phyloP scores from a whole-genome alignment of 2,113 vertebrate genomes.

The Nothobranchius furzeri region DNA sequence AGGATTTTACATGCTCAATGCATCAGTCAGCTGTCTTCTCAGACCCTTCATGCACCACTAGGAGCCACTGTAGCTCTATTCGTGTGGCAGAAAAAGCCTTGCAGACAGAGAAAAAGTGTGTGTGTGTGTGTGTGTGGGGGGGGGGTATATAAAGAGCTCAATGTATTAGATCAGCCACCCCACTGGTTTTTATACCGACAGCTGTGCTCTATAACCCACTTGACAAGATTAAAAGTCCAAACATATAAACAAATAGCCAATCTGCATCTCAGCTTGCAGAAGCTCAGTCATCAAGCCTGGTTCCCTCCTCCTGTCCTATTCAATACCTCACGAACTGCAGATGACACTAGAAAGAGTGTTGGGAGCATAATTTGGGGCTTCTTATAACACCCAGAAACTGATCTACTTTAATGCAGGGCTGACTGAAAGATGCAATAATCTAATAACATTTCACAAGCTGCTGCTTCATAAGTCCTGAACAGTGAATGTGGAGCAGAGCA shows the following conservation, averaged over 20 bases:
- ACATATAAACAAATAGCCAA: conserved; percentile 73
- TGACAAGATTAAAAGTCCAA: conserved; percentile 75
- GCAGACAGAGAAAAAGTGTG: conserved; percentile 1
- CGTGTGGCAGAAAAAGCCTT: neutral
- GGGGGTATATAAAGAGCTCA: conserved; percentile 53
- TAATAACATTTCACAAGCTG: conserved; percentile 51
- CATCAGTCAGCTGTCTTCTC: conserved; percentile 10
- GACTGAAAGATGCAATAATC: conserved; percentile 42
- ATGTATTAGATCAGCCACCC: conserved; percentile 71
- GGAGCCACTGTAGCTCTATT: conserved; percentile 67
- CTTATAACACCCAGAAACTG: conserved; percentile 66
- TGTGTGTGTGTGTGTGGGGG: too few species aligned
- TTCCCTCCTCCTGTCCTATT: conserved; percentile 24
- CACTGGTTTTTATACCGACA: conserved; percentile 71
- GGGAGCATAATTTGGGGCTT: conserved; percentile 59
- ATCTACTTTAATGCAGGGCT: conserved; percentile 59
- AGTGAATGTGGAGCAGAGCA: conserved; percentile 4
- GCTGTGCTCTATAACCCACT: conserved; percentile 73
- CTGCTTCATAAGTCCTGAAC: conserved; percentile 46
- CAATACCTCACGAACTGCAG: conserved; percentile 53
- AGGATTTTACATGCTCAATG: conserved; percentile 32
- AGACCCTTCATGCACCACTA: conserved; percentile 56
- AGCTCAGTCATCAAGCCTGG: conserved; percentile 34
- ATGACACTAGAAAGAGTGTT: conserved; percentile 42
- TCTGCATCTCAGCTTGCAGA: conserved; percentile 57